Conservation (phyloP, 2,888 invertebrate genomes). For the Synergus itoensis region DNA sequence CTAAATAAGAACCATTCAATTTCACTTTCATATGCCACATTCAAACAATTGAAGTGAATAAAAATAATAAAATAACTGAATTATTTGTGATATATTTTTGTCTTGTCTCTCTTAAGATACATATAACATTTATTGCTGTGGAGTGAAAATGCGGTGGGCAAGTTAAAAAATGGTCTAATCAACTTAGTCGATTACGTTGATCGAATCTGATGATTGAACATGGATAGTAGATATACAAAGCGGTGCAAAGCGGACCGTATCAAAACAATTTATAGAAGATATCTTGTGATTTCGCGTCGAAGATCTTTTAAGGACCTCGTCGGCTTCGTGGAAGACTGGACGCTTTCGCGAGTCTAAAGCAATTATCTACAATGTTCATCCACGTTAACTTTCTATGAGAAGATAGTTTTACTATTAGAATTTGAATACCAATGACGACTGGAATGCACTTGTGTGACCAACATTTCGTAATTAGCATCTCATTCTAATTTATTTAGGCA, state of each 20-base stretch:
- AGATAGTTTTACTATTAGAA: constrained; percentile 49
- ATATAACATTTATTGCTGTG: background rate
- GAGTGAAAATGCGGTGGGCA: background rate
- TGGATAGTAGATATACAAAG: background rate
- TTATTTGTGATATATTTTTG: background rate
- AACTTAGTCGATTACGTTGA: background rate
- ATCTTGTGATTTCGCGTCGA: constrained; percentile 13
- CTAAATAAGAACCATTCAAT: no score
- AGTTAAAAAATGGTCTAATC: constrained; percentile 18
- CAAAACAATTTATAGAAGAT: constrained; percentile 29
- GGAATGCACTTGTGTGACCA: constrained; percentile 34
- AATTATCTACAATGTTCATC: constrained; percentile 46
- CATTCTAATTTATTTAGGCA: constrained; percentile 24
- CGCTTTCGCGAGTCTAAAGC: constrained; percentile 55
- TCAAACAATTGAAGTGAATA: no score
- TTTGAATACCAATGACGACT: constrained; percentile 53
- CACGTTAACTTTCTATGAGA: constrained; percentile 54
- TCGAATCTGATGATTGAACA: constrained; percentile 21
- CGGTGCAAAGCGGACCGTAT: constrained; percentile 20
- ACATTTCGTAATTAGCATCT: constrained; percentile 31
- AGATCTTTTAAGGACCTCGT: constrained; percentile 15
- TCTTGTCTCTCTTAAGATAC: background rate
- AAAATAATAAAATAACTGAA: background rate
- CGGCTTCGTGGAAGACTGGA: constrained; percentile 44
- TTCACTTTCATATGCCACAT: no score